These are phyloP conservation scores for Polyploca ridens DNA, from an alignment of 2,888 invertebrate species.

Conservation along the genomic window DNA sequence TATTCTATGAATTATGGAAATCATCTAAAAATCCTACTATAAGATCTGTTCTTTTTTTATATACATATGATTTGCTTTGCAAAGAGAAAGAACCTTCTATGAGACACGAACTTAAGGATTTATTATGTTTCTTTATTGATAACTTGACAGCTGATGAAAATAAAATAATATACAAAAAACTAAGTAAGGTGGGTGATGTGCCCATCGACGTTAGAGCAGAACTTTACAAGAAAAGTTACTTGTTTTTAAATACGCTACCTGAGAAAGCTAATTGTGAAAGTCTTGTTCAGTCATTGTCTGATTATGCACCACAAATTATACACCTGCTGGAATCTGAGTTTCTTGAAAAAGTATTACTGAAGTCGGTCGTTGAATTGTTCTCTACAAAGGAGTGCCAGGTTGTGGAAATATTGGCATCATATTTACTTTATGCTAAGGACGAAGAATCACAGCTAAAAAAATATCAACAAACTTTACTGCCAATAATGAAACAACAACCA, in stretches of 20 bases:
- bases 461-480: conserved; percentile 49
- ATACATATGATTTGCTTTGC: conserved; percentile 51
- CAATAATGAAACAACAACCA: conserved; percentile 43
- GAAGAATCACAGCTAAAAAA: conserved; percentile 50
- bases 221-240: conserved; percentile 57
- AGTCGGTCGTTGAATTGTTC: conserved; percentile 48
- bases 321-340: conserved; percentile 51
- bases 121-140: conserved; percentile 58
- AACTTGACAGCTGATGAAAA: conserved; percentile 61
- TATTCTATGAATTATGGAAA: conserved; percentile 57
- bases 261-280: conserved; percentile 30
- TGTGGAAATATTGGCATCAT: conserved; percentile 34
- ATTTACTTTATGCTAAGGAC: conserved; percentile 47
- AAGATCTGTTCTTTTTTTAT: conserved; percentile 58
- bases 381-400: conserved; percentile 26
- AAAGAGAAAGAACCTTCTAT: conserved; percentile 49
- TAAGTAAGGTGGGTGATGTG: conserved; percentile 43
- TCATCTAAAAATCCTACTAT: conserved; percentile 60
- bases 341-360: conserved; percentile 45
- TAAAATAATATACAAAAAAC: conserved; percentile 53
- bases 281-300: conserved; percentile 32
- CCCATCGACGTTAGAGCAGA: conserved; percentile 47
- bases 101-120: conserved; percentile 47
- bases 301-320: conserved; percentile 48
- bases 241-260: conserved; percentile 48